Evolutionary conservation across 2,113 vertebrate genomes (phyloP).

Genomic region (Penelope pileata): DNA sequence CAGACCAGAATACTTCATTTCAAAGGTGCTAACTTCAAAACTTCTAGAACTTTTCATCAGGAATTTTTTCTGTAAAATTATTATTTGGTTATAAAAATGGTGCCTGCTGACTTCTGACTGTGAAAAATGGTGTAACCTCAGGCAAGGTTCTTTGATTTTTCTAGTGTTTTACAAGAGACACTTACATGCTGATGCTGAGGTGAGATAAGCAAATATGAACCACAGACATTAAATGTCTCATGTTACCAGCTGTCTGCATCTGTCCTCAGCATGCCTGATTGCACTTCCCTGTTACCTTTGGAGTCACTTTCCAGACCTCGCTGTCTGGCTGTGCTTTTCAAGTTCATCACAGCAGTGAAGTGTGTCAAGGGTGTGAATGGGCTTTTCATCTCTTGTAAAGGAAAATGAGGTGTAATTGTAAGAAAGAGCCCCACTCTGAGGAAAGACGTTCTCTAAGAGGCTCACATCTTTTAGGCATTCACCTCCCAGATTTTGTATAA

Average conservation of each 20-base stretch:
- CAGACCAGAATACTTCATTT: not conserved
- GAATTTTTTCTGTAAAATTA: not conserved
- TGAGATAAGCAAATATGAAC: not conserved
- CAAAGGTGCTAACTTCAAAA: not conserved
- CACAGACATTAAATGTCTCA: fast-evolving
- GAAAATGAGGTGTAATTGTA: not conserved
- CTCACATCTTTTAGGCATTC: not conserved
- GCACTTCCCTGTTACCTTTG: not conserved
- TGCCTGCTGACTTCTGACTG: not conserved
- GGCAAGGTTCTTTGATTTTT: not conserved
- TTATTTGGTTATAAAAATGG: not conserved
- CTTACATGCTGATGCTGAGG: not conserved
- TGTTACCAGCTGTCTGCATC: not conserved
- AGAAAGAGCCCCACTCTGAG: not conserved
- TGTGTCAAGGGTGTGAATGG: not conserved
- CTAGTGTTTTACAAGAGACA: not conserved
- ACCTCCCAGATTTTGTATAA: not conserved
- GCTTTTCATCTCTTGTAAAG: slow-evolving; percentile 20
- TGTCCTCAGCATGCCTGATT: not conserved
- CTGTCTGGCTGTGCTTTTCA: not conserved
- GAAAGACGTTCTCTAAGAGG: not conserved
- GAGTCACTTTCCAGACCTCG: not conserved
- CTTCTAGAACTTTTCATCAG: not conserved
- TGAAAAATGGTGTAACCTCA: not conserved
- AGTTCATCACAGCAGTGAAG: not conserved